Base-by-base conservation (phyloP, 2,888 invertebrate genomes). In the Latheticus oryzae region DNA sequence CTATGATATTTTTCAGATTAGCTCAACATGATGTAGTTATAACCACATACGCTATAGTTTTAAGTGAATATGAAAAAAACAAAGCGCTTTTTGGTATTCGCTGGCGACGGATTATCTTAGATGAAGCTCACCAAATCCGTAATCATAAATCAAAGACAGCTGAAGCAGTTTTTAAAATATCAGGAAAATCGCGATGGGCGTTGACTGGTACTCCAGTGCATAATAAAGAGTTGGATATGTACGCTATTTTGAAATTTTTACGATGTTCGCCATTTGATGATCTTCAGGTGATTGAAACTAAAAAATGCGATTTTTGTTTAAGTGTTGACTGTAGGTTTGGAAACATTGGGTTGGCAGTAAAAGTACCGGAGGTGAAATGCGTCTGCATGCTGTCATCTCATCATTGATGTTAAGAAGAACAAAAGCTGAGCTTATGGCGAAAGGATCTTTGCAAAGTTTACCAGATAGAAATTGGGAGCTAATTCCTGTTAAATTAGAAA, bases 141-240 rank as follows among this genome's bases (percentile, higher is more conserved):
- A 97, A 97, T 80, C 85, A 90, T 75, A 94, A 93, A 78, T 85
- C 90, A 4, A 82, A 85, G 62, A 88, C 89, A 0, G 87, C 93
- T 0, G 74, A 81, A 58, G 89, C 91, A 0, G 89, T 89, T 3
- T 89, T 88, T 73, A 78, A 80, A 1, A 76, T 95, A 33, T 67
- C 76, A 0, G 86, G 85, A 3, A 82, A 79, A 51, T 80, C 84
- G 1, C 86, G 94, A 5, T 95, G 93, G 93, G 89, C 88, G 0
- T 83, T 97, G 11, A 95, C 97, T 0, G 97, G 97, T 15, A 97
- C 97, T 0, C 97, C 97, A 0, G 89, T 98, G 28, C 97, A 97
- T 73, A 98, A 98, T 77, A 91, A 93, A 75, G 90, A 95, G 73
- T 78, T 90, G 55, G 96, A 93, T 76, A 80, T 93, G 24, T 93